Conservation (phyloP, 2,888 invertebrate species). For the Melanotus villosus region DNA sequence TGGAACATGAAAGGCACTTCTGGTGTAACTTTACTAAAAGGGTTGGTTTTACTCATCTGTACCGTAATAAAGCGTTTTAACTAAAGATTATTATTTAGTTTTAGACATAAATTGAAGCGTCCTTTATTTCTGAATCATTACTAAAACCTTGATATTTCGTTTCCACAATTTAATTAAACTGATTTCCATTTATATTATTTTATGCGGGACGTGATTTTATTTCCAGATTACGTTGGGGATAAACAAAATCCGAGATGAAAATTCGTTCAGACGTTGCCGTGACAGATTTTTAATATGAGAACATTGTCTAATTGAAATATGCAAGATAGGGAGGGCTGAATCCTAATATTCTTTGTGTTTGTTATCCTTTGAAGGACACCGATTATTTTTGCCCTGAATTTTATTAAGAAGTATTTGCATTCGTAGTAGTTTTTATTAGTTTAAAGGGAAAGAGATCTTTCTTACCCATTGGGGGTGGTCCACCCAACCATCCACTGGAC, state of each 20-base stretch:
- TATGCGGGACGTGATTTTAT: not conserved
- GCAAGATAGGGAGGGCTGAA: no score
- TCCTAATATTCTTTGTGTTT: no score
- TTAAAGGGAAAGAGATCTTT: no score
- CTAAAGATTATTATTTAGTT: not conserved
- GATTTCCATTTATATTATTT: constrained; percentile 27
- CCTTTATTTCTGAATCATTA: not conserved
- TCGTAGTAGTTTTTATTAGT: no score
- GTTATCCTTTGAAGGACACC: no score
- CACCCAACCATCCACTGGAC: constrained; percentile 78
- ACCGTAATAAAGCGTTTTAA: not conserved
- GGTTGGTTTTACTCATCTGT: not conserved
- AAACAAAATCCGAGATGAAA: not conserved
- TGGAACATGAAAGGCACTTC: not conserved
- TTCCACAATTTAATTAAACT: not conserved
- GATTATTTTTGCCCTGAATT: no score
- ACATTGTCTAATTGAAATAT: not conserved
- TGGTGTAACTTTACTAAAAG: constrained; percentile 7
- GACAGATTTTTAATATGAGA: not conserved
- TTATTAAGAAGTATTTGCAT: no score
- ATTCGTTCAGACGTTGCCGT: not conserved
- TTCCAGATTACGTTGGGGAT: not conserved
- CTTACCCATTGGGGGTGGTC: constrained; percentile 41
- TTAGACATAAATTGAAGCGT: not conserved
- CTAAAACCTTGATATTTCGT: not conserved